Evolutionary conservation across 2,113 vertebrate genomes (phyloP).

Genomic region (Campylomormyrus numenius): DNA sequence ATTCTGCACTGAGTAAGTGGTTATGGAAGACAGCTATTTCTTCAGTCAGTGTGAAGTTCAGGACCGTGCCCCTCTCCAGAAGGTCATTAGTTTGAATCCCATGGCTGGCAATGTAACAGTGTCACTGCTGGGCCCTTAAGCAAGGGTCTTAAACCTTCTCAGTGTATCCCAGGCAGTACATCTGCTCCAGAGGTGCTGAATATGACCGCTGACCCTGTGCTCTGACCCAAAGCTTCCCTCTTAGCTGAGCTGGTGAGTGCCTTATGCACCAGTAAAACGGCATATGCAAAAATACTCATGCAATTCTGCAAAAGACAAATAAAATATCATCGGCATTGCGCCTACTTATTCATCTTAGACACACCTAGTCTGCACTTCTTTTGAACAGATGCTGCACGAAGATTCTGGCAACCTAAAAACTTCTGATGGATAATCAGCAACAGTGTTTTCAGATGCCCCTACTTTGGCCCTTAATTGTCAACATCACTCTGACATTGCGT

Average conservation of each 20-base stretch:
- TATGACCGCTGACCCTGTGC: neutral
- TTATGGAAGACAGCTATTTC: neutral
- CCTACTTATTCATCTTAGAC: neutral
- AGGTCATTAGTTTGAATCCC: neutral
- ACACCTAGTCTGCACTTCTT: neutral
- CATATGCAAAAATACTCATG: neutral
- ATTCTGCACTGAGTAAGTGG: neutral
- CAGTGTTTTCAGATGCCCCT: neutral
- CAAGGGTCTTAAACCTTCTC: too few species aligned
- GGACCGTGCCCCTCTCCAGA: neutral
- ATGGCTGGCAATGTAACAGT: neutral
- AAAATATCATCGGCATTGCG: neutral
- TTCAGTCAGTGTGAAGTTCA: neutral
- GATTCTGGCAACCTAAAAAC: neutral
- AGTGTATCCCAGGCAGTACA: too few species aligned
- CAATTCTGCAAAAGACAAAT: neutral
- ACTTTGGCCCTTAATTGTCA: neutral
- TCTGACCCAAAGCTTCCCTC: neutral
- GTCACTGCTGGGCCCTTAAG: neutral
- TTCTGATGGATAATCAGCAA: neutral
- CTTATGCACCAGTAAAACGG: neutral
- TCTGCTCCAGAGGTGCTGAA: neutral
- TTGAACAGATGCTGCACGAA: neutral
- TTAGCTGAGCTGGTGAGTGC: neutral
- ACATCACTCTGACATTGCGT: neutral